A percentile compares a stretch with the other conserved stretches of the same genome.
phyloP scores from a whole-genome alignment of 1,140 invertebrate species.

The Metopolophium dirhodum region DNA sequence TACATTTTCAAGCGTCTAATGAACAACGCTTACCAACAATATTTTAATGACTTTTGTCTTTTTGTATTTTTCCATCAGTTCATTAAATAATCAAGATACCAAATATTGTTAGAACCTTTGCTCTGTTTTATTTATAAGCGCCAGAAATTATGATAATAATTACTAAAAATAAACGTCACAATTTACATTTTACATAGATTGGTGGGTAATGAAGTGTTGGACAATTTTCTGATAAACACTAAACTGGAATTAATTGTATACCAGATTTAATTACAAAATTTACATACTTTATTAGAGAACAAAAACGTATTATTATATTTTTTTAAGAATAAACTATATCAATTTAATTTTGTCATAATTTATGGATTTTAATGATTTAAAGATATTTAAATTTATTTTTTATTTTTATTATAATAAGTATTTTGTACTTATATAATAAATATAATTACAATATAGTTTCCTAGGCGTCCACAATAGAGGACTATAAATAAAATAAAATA shows the following conservation, averaged over 20 bases:
- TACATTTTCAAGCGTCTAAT: neutral
- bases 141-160: too few relatives aligned
- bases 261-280: neutral
- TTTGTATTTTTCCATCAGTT: neutral
- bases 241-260: too few relatives aligned
- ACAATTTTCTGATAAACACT: too few relatives aligned
- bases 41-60: neutral
- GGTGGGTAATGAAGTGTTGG: too few relatives aligned
- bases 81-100: too few relatives aligned
- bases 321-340: neutral
- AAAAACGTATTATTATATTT: neutral
- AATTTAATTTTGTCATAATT: neutral
- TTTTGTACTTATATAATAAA: too few relatives aligned
- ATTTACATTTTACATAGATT: too few relatives aligned
- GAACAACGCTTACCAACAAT: neutral
- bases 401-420: too few relatives aligned
- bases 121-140: too few relatives aligned
- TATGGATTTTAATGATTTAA: neutral
- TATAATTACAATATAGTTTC: neutral
- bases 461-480: too few relatives aligned
- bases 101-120: too few relatives aligned
- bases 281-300: neutral
- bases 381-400: neutral
- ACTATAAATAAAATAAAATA: neutral
- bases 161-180: too few relatives aligned